Conservation (phyloP, 2,888 invertebrate genomes). For the Dicyrtoma fusca region DNA sequence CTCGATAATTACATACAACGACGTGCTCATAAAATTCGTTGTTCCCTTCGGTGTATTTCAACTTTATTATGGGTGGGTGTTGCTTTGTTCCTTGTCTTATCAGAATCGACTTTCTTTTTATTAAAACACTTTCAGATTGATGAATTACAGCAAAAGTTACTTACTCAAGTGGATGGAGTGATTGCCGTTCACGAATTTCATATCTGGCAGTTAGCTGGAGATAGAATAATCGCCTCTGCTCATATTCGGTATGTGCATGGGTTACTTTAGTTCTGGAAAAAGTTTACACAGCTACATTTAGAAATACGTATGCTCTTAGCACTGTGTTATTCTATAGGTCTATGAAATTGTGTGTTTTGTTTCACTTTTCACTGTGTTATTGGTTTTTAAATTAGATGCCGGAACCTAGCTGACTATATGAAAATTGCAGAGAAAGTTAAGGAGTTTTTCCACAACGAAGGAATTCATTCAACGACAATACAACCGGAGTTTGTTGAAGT, state of each 20-base stretch:
- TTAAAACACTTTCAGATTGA: constrained; percentile 72
- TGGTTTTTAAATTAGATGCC: constrained; percentile 67
- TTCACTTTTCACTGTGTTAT: background rate
- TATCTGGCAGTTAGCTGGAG: constrained; percentile 85
- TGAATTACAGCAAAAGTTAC: constrained; percentile 81
- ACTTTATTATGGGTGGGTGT: no score
- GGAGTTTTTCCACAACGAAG: constrained; percentile 96
- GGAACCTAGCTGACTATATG: constrained; percentile 95
- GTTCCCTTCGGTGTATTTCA: no score
- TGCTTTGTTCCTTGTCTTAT: no score
- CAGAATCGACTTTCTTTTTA: no score
- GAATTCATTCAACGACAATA: constrained; percentile 97
- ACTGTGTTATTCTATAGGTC: no score
- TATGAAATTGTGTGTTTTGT: background rate
- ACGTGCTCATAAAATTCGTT: no score
- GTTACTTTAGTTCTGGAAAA: background rate
- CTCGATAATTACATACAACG: no score
- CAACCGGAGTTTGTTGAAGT: constrained; percentile 96
- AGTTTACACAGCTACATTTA: no score
- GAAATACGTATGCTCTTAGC: no score
- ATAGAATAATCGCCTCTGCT: constrained; percentile 94
- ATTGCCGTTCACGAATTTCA: constrained; percentile 97
- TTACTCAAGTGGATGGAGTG: constrained; percentile 91
- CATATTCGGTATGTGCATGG: constrained; percentile 75
- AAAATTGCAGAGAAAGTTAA: constrained; percentile 94